Conservation (phyloP, 2,113 vertebrate species). For the Microcebus ravelobensis region DNA sequence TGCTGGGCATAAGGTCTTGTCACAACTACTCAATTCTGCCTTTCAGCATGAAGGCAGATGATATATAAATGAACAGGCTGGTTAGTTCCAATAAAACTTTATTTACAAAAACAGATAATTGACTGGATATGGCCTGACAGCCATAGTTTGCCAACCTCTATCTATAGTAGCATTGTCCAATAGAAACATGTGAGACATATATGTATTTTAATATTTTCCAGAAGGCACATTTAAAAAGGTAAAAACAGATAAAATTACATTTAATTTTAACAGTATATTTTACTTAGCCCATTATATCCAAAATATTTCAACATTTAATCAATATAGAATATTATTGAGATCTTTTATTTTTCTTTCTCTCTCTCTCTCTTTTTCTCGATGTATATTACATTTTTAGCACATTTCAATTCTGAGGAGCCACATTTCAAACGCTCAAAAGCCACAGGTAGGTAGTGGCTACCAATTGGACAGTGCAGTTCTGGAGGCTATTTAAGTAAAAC, state of each 20-base stretch:
- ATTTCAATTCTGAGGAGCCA: not conserved
- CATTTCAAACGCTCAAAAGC: not conserved
- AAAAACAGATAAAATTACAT: not conserved
- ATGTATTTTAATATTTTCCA: not conserved
- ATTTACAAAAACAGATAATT: not conserved
- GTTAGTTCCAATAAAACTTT: not conserved
- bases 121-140: not conserved
- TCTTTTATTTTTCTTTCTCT: not conserved
- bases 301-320: not conserved
- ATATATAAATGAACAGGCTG: not conserved
- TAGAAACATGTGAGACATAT: not conserved
- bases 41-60: not conserved
- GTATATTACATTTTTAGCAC: not conserved
- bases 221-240: not conserved
- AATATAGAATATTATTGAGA: not conserved
- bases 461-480: not conserved
- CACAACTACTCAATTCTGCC: not conserved
- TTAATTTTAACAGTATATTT: constrained; percentile 10
- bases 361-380: not conserved
- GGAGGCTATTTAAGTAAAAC: not conserved
- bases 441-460: not conserved
- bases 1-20: not conserved
- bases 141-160: not conserved
- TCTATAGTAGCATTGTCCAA: not conserved
- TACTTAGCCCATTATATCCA: not conserved